These are phyloP conservation scores for Diabrotica balteata DNA, from an alignment of 2,888 invertebrate genomes.

Conservation along the genomic window DNA sequence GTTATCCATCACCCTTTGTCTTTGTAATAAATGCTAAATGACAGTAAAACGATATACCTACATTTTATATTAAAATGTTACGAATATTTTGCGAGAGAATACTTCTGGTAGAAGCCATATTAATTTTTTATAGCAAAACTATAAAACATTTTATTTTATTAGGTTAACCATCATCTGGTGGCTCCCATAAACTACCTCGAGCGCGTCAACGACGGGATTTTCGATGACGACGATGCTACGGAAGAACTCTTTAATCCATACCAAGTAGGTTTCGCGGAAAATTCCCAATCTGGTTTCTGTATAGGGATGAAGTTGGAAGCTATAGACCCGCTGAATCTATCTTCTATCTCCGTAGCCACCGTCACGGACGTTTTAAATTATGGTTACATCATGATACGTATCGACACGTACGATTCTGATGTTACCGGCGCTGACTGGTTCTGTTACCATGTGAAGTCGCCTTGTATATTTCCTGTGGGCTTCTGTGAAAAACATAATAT, in stretches of 20 bases:
- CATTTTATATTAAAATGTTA: too few relatives aligned
- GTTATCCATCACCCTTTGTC: too few relatives aligned
- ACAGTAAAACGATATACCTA: too few relatives aligned
- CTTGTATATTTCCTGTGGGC: slow-evolving; percentile 94
- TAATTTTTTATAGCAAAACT: too few relatives aligned
- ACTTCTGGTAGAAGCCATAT: too few relatives aligned
- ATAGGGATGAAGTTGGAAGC: slow-evolving; percentile 92
- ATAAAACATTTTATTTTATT: slow-evolving; percentile 30
- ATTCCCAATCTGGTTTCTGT: slow-evolving; percentile 40
- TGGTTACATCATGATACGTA: slow-evolving; percentile 95
- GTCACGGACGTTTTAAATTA: slow-evolving; percentile 91
- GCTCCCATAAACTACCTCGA: slow-evolving; percentile 83
- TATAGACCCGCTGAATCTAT: slow-evolving; percentile 94
- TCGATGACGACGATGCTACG: slow-evolving; percentile 80
- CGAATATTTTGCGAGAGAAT: too few relatives aligned
- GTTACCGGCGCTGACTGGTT: slow-evolving; percentile 90
- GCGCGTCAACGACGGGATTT: slow-evolving; percentile 74
- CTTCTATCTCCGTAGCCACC: slow-evolving; percentile 93
- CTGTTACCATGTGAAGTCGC: slow-evolving; percentile 93
- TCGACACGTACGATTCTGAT: slow-evolving; percentile 91
- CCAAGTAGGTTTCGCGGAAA: slow-evolving; percentile 50
- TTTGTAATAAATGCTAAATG: too few relatives aligned
- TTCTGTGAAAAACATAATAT: slow-evolving; percentile 88
- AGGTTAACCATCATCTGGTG: slow-evolving; percentile 87
- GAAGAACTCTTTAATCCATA: slow-evolving; percentile 76